A percentile compares a stretch with the other conserved stretches of the same genome.
Conservation (phyloP, 1,140 invertebrate genomes). For the Drosophila littoralis region DNA sequence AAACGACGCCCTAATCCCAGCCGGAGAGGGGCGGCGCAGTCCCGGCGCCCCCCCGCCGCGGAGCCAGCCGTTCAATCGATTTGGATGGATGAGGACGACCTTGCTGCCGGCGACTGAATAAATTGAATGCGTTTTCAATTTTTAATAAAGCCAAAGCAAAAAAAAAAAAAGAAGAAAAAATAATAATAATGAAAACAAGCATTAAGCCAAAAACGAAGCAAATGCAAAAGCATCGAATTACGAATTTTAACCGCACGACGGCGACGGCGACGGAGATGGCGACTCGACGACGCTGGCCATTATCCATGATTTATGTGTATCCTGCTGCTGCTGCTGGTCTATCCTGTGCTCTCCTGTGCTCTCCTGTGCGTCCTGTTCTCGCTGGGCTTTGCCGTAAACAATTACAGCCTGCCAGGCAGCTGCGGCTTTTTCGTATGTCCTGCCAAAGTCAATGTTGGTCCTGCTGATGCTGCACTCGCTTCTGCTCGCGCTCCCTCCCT, state of each 20-base stretch:
- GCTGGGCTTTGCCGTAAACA: slow-evolving; percentile 70
- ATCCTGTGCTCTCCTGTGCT: slow-evolving; percentile 25
- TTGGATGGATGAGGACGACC: slow-evolving; percentile 66
- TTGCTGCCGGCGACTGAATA: slow-evolving; percentile 71
- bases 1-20: slow-evolving; percentile 75
- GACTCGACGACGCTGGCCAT: slow-evolving; percentile 75
- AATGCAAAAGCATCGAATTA: slow-evolving; percentile 81
- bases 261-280: no score
- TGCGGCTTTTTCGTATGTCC: slow-evolving; percentile 73
- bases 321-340: slow-evolving; percentile 54
- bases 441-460: slow-evolving; percentile 77
- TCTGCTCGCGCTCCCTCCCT: slow-evolving; percentile 14
- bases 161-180: slow-evolving; percentile 47
- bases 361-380: slow-evolving; percentile 32
- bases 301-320: slow-evolving; percentile 83
- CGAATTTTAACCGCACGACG: slow-evolving; percentile 70
- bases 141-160: slow-evolving; percentile 70
- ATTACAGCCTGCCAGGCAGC: slow-evolving; percentile 70
- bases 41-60: slow-evolving; percentile 35
- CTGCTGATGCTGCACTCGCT: slow-evolving; percentile 37
- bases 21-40: slow-evolving; percentile 7
- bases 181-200: slow-evolving; percentile 20
- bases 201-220: slow-evolving; percentile 32
- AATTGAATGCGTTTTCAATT: slow-evolving; percentile 83
- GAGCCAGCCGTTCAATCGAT: slow-evolving; percentile 59